Evolutionary conservation across 2,113 vertebrate species (phyloP).

Genomic region (Catharus minimus): DNA sequence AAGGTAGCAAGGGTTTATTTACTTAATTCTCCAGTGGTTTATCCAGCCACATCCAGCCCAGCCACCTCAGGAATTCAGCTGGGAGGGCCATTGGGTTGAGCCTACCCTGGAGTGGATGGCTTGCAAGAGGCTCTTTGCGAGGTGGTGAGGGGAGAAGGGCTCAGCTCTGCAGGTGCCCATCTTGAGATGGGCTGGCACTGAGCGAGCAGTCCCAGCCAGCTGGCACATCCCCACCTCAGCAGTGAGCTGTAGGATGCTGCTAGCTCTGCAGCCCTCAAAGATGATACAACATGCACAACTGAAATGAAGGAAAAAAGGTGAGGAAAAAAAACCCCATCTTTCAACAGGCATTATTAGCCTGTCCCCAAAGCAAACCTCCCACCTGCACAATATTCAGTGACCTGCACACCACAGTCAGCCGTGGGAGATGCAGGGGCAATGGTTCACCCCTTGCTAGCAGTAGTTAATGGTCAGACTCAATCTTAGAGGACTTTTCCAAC

Average conservation of each 20-base stretch:
- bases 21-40: not conserved
- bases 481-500: not conserved
- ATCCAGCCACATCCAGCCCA: not conserved
- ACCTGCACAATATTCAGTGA: not conserved
- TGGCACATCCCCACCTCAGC: not conserved
- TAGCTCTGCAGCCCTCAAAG: not conserved
- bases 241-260: not conserved
- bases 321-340: not conserved
- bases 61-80: not conserved
- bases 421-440: accelerated
- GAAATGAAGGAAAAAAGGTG: not conserved
- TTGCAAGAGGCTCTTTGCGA: not conserved
- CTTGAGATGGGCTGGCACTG: not conserved
- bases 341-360: not conserved
- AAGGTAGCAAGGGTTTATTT: not conserved
- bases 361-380: not conserved
- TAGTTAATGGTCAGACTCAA: not conserved
- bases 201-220: not conserved
- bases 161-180: not conserved
- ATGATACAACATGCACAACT: accelerated
- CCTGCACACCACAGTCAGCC: not conserved
- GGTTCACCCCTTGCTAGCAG: accelerated
- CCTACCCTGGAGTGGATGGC: accelerated
- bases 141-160: not conserved
- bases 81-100: not conserved